A percentile compares a stretch with the other conserved stretches of the same genome.
These are phyloP conservation scores for Cordylochernes scorpioides DNA, from an alignment of 2,888 invertebrate genomes.

Conservation along the genomic window DNA sequence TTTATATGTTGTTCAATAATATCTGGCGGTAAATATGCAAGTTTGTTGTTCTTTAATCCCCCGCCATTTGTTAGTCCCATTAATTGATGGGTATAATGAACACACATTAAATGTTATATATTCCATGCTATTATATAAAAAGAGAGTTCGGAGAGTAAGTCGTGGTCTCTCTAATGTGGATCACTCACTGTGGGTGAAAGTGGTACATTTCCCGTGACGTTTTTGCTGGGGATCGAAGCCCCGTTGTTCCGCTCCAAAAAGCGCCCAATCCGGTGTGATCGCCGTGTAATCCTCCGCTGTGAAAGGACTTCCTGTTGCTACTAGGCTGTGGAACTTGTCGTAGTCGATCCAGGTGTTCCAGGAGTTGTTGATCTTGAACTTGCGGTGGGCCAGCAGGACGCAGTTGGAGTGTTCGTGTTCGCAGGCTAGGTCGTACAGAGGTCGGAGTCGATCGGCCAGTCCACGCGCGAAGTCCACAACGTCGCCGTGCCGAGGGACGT, in stretches of 20 bases:
- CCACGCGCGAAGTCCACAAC: constrained; percentile 27
- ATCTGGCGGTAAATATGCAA: no score
- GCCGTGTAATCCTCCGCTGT: constrained; percentile 28
- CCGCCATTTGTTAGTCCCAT: no score
- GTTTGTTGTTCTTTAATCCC: no score
- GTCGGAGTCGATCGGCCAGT: constrained; percentile 23
- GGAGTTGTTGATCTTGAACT: constrained; percentile 26
- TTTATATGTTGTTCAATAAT: no score
- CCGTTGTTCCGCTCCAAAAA: constrained; percentile 27
- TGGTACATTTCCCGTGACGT: no score
- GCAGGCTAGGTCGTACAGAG: constrained; percentile 28
- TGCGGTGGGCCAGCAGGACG: constrained; percentile 28
- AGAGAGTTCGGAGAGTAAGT: no score
- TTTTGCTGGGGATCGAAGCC: constrained; percentile 34
- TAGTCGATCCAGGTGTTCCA: constrained; percentile 35
- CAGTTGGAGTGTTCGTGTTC: constrained; percentile 35
- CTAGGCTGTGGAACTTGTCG: constrained; percentile 26
- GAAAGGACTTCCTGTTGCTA: constrained; percentile 26
- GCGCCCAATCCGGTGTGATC: constrained; percentile 29
- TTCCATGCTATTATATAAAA: no score
- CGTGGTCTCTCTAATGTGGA: no score
- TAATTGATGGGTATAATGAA: no score
- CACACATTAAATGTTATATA: no score
- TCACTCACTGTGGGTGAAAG: no score
- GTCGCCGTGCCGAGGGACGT: constrained; percentile 33